Conservation (phyloP, 1,140 invertebrate genomes). For the Pemphigus obesinymphae region DNA sequence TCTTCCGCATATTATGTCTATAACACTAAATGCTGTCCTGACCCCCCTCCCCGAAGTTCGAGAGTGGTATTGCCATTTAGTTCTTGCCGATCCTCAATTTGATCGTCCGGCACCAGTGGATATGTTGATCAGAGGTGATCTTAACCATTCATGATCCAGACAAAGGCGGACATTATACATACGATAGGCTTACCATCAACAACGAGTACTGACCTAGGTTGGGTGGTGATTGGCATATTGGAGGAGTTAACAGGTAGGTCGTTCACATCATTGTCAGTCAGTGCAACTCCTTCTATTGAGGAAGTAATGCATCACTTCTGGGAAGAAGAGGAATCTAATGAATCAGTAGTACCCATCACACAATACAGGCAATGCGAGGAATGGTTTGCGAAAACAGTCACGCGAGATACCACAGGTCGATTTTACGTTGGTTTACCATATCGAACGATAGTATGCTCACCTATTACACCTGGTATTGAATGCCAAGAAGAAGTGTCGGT, state of each 20-base stretch:
- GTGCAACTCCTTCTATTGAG: not conserved
- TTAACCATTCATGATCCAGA: not conserved
- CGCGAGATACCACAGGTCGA: not conserved
- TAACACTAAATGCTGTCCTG: not conserved
- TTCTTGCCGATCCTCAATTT: slow-evolving; percentile 7
- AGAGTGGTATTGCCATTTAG: not conserved
- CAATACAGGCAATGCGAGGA: not conserved
- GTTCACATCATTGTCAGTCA: not conserved
- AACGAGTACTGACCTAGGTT: not conserved
- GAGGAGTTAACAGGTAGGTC: not conserved
- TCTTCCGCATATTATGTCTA: not conserved
- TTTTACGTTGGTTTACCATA: not conserved
- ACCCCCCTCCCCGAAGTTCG: not conserved
- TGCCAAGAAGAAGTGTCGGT: not conserved
- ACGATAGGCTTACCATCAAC: not conserved
- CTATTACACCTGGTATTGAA: not conserved
- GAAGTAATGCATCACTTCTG: slow-evolving; percentile 5
- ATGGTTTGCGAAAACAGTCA: not conserved
- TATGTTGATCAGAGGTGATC: not conserved
- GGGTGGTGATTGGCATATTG: not conserved
- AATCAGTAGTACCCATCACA: not conserved
- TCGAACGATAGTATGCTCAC: not conserved
- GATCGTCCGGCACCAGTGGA: not conserved
- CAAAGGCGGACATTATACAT: not conserved
- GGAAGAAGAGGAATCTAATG: not conserved